Evolutionary conservation across 1,140 invertebrate genomes (phyloP).

Genomic region (Drosophila sulfurigaster): DNA sequence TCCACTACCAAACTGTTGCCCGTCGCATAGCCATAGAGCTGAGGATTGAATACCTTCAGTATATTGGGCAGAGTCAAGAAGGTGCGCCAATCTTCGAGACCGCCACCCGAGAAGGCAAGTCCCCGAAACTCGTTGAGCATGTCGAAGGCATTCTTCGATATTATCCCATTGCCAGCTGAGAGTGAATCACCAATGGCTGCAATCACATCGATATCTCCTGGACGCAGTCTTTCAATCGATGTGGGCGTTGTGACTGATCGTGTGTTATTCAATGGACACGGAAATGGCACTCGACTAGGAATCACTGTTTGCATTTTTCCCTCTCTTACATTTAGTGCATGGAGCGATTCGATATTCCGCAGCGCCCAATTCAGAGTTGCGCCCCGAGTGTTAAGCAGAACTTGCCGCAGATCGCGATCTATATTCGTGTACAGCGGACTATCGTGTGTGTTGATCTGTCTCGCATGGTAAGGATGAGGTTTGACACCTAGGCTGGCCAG

Average conservation of each 20-base stretch:
- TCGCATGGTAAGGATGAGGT: constrained; percentile 33
- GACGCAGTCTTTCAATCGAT: constrained; percentile 86
- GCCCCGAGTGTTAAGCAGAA: constrained; percentile 45
- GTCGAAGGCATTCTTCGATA: constrained; percentile 64
- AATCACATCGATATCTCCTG: constrained; percentile 89
- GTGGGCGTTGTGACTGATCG: constrained; percentile 85
- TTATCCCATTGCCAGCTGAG: constrained; percentile 87
- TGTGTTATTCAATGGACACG: constrained; percentile 62
- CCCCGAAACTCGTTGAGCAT: constrained; percentile 76
- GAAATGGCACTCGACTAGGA: constrained; percentile 44
- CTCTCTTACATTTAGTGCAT: constrained; percentile 30
- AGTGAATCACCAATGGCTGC: constrained; percentile 90
- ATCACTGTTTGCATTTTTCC: constrained; percentile 63
- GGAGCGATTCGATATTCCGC: constrained; percentile 41
- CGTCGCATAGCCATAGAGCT: constrained; percentile 86
- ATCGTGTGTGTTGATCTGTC: constrained; percentile 25
- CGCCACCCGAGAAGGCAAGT: constrained; percentile 85
- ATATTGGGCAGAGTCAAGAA: constrained; percentile 87
- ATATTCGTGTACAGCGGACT: constrained; percentile 58
- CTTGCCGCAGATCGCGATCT: constrained; percentile 47
- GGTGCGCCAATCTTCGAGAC: constrained; percentile 86
- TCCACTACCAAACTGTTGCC: constrained; percentile 63
- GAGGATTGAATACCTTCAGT: constrained; percentile 88
- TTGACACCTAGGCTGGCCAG: constrained; percentile 57
- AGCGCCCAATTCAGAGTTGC: constrained; percentile 43